These are phyloP conservation scores for Dorcus parallelipipedus DNA, from an alignment of 2,888 invertebrate genomes.

Conservation along the genomic window DNA sequence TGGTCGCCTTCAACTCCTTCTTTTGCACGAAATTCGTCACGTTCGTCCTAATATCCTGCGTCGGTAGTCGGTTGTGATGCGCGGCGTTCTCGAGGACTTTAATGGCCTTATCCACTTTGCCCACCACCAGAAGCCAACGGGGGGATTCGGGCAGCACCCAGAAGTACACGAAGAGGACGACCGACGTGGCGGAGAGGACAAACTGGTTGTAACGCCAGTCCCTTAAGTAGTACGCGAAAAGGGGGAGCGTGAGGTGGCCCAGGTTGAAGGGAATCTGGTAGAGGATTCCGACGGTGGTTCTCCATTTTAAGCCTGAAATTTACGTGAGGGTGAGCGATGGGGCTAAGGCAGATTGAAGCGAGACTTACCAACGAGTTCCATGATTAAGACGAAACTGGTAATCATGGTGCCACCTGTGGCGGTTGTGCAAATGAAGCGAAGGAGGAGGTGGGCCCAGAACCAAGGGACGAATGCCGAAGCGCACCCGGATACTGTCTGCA, in stretches of 20 bases:
- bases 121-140: slow-evolving; percentile 71
- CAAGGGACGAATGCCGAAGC: slow-evolving; percentile 68
- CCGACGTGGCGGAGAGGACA: slow-evolving; percentile 56
- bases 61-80: slow-evolving; percentile 46
- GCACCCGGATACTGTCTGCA: slow-evolving; percentile 70
- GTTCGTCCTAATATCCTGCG: slow-evolving; percentile 36
- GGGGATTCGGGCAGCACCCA: slow-evolving; percentile 77
- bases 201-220: slow-evolving; percentile 58
- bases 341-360: too few species aligned
- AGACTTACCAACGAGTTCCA: slow-evolving; percentile 61
- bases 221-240: slow-evolving; percentile 53
- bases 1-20: slow-evolving; percentile 10
- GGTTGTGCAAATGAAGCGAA: slow-evolving; percentile 69
- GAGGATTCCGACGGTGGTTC: slow-evolving; percentile 56
- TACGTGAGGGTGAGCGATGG: too few species aligned
- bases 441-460: slow-evolving; percentile 60
- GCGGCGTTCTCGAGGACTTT: slow-evolving; percentile 63
- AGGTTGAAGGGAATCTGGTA: slow-evolving; percentile 59
- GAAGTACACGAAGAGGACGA: slow-evolving; percentile 60
- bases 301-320: slow-evolving; percentile 51
- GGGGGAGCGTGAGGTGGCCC: slow-evolving; percentile 55
- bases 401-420: slow-evolving; percentile 84
- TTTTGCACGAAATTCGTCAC: slow-evolving; percentile 31
- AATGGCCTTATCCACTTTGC: slow-evolving; percentile 60
- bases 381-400: slow-evolving; percentile 67